Base-by-base conservation (phyloP, 2,797 vertebrate genomes). In the Sardinella longiceps region DNA sequence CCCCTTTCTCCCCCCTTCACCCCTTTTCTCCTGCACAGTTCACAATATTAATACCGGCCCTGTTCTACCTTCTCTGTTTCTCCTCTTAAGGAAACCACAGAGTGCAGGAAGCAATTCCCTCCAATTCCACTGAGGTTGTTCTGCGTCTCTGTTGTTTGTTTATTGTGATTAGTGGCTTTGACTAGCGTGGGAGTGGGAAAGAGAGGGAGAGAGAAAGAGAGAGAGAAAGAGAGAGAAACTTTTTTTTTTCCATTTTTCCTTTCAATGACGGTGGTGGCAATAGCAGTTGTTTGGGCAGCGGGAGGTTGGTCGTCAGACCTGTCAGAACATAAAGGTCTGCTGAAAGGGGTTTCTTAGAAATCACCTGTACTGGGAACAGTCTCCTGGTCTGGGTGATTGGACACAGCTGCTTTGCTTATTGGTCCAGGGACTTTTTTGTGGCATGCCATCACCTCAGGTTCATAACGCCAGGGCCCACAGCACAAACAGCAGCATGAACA, bases 371-470 rank as follows among this genome's bases (percentile, higher is more conserved):
- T 56, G 70, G 70, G 85, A 82, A 56, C 80, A 46, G 48, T 83
- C 30, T 58, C 81, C 84, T 86, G 80, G 83, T 81, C 84, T 51
- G 51, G 20, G 48, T 90, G 90, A 91, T 91, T 87, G 84, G 60
- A 45, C 81, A 48, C 91, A 91, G 89, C 86, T 90, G 89, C 82
- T 82, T 56, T 53, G 2, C 45, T 84, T 58, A 66, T 33, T 70
- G 63, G 28, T 70, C 15, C 30, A 70, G 63, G 14, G 14, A 0
- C 14, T 70, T 18, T 58, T 18, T 66, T 70, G 28, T 70, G 63
- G 28, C 63, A 70, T 15, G 63, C 37, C 28, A 33, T 70, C 28
- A 70, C 14, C 28, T 15, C 1, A 18, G 63, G 30, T 15, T 30
- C 14, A 15, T 77, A 37, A 43, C 2, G 37, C 33, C 70, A 23